Percentiles rank a stretch among this genome's conserved stretches.
These are phyloP conservation scores for Phanerotoma sp. DNA, from an alignment of 2,888 invertebrate species.

Conservation along the genomic window DNA sequence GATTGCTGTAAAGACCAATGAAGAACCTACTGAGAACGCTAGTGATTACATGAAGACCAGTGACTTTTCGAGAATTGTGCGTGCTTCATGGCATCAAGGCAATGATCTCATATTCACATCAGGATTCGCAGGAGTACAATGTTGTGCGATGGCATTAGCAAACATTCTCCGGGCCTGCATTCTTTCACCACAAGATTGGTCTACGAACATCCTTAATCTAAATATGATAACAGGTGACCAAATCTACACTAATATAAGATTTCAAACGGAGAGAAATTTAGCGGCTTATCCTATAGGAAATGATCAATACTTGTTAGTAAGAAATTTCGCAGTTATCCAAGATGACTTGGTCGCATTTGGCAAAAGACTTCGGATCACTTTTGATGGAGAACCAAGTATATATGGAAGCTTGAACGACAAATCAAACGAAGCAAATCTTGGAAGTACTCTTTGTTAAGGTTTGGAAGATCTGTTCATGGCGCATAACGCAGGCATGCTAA, in stretches of 20 bases:
- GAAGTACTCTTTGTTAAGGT: neutral
- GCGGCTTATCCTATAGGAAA: neutral
- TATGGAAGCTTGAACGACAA: neutral
- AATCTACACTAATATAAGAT: neutral
- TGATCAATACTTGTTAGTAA: neutral
- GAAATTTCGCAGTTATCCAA: neutral
- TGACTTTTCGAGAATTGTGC: conserved; percentile 28
- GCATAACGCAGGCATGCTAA: neutral
- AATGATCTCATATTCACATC: conserved; percentile 34
- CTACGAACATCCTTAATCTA: neutral
- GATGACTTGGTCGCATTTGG: neutral
- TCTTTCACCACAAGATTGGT: neutral
- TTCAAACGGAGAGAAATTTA: neutral
- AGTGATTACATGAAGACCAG: neutral
- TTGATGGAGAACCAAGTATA: neutral
- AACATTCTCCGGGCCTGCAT: conserved; percentile 20
- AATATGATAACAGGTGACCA: neutral
- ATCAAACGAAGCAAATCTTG: neutral
- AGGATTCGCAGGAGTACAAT: conserved; percentile 35
- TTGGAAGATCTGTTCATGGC: neutral
- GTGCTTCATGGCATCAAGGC: conserved; percentile 41
- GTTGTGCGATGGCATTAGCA: conserved; percentile 38
- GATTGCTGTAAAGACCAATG: neutral
- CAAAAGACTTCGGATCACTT: neutral
- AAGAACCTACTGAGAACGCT: neutral